A percentile compares a stretch with the other conserved stretches of the same genome.
These are phyloP conservation scores for Adelognathus sp. DNA, from an alignment of 2,888 invertebrate genomes.

Conservation along the genomic window DNA sequence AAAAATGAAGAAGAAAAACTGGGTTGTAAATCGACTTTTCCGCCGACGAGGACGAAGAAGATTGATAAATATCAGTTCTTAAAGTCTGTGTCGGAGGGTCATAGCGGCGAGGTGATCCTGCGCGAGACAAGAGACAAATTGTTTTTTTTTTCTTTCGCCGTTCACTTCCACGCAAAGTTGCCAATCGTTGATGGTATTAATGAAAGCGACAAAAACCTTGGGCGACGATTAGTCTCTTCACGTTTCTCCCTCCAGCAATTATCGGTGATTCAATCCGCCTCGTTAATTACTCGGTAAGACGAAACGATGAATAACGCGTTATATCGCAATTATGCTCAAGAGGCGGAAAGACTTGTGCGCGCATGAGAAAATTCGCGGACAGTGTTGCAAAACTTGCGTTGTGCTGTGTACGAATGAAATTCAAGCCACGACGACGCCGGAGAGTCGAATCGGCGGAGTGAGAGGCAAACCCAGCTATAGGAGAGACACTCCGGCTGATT, in stretches of 20 bases:
- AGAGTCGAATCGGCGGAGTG: not conserved
- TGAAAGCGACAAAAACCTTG: not conserved
- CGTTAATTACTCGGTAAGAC: not conserved
- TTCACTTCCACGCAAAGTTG: not conserved
- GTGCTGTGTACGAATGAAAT: not conserved
- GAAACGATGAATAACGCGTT: not conserved
- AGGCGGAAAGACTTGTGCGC: not conserved
- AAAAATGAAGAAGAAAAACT: not conserved
- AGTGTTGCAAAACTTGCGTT: not conserved
- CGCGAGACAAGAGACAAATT: slow-evolving; percentile 18
- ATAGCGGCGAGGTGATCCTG: slow-evolving; percentile 8
- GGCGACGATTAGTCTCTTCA: not conserved
- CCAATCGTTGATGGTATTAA: not conserved
- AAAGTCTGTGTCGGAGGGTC: not conserved
- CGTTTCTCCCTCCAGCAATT: not conserved
- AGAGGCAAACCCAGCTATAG: not conserved
- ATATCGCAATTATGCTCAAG: not conserved
- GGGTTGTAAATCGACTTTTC: not conserved
- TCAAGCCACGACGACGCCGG: not conserved
- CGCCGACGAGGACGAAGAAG: not conserved
- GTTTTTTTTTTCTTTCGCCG: slow-evolving; percentile 23
- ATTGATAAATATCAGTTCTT: slow-evolving; percentile 31
- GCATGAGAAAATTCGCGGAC: not conserved
- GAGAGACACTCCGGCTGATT: not conserved
- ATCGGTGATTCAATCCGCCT: not conserved